Percentiles rank a stretch among this genome's conserved stretches.
These are phyloP conservation scores for Drosophila miranda DNA, from an alignment of 1,140 invertebrate species.

Conservation along the genomic window DNA sequence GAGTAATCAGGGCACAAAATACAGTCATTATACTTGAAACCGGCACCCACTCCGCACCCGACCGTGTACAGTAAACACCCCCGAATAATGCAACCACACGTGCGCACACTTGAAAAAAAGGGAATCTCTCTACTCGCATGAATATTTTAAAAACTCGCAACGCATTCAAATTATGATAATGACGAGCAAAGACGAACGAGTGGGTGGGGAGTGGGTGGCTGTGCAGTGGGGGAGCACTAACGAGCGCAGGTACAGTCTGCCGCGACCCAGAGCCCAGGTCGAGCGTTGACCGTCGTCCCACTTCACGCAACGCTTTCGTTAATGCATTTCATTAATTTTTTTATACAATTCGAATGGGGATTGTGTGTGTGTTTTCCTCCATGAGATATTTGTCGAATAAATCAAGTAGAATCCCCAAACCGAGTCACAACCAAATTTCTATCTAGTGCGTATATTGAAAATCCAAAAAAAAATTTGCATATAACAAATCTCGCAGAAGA, in stretches of 20 bases:
- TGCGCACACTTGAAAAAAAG: constrained; percentile 68
- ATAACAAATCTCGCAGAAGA: no score
- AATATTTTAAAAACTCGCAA: constrained; percentile 74
- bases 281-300: constrained; percentile 15
- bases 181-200: constrained; percentile 40
- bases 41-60: neutral
- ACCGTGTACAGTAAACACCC: constrained; percentile 30
- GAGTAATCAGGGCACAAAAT: constrained; percentile 55
- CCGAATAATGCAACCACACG: constrained; percentile 60
- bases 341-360: constrained; percentile 54
- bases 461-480: no score
- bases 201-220: neutral
- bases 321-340: constrained; percentile 78
- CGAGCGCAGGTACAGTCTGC: constrained; percentile 57
- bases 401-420: no score
- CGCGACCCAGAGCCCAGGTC: no score
- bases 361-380: constrained; percentile 22
- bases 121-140: constrained; percentile 64
- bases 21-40: constrained; percentile 52
- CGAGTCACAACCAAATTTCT: no score
- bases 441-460: no score
- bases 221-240: constrained; percentile 44
- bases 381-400: no score
- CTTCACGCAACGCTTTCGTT: constrained; percentile 42
- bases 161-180: constrained; percentile 78